Base-by-base conservation (phyloP, 1,140 invertebrate genomes). In the Sarcophaga peregrina region DNA sequence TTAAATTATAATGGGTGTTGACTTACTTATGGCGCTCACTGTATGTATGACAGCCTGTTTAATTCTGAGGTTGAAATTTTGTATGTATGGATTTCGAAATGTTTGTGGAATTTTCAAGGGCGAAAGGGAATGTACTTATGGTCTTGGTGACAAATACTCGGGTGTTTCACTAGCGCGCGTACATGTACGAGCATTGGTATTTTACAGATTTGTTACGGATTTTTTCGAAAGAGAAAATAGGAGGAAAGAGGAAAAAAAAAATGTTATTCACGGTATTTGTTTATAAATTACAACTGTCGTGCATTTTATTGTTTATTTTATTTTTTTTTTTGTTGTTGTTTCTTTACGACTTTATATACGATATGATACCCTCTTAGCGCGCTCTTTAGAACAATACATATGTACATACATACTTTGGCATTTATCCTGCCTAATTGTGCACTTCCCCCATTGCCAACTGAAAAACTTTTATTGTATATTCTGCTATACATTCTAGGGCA, bases 381-480 rank as follows among this genome's bases (percentile, higher is more conserved):
- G 62, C 20, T 7, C 20, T 68, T 68, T 9, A 10, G 50, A 37
- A 37, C 25, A 37, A 37, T 52, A 52, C 50, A 52, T 52, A 52
- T 10, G 58, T 68, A 58, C 10, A 58, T 13, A 58, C 54, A 68
- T 20, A 68, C 62, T 68, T 68, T 17, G 5, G 62, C 62, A 20
- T 68, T 78, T 78, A 78, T 78, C 75, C 75, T 78, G 75, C 48
- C 75, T 78, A 78, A 78, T 78, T 78, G 75, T 78, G 75, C 20
- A 78, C 75, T 78, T 78, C 75, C 75, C 75, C 47, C 75, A 50
- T 0, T 17, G 47, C 50, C 17, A 58, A 17, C 17, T 20, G 9
- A 4, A 68, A 68, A 68, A 9, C n/a, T 58, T 13, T 58, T 58
- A n/a, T n/a, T n/a, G 54, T 58, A 6, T 58, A 6, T 58, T 13